A percentile compares a stretch with the other conserved stretches of the same genome.
phyloP scores from a whole-genome alignment of 2,113 vertebrate genomes.

The Dasyurus viverrinus region DNA sequence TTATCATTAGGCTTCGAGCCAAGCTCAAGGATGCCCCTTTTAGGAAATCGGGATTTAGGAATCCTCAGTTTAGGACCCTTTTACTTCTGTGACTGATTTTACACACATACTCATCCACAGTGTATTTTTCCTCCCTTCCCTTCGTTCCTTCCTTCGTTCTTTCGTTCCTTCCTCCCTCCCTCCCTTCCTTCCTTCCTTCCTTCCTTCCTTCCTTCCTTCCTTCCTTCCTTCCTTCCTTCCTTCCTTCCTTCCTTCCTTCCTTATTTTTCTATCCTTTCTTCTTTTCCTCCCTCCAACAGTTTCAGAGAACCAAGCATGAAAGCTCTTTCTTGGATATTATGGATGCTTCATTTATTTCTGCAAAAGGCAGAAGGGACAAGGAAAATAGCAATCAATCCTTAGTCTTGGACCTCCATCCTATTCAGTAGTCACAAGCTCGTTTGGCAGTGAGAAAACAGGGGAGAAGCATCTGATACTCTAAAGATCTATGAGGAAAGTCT shows the following conservation, averaged over 20 bases:
- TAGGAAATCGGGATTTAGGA: too few species aligned
- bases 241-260: not conserved
- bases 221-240: too few species aligned
- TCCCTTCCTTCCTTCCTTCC: too few species aligned
- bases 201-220: too few species aligned
- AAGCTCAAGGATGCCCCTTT: too few species aligned
- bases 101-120: too few species aligned
- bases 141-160: too few species aligned
- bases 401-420: conserved; percentile 59
- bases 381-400: conserved; percentile 58
- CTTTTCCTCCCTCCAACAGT: conserved; percentile 54
- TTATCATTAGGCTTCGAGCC: too few species aligned
- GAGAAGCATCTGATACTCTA: not conserved
- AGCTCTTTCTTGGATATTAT: conserved; percentile 80
- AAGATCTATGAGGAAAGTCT: not conserved
- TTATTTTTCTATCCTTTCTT: too few species aligned
- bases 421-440: conserved; percentile 66
- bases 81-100: too few species aligned
- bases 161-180: not conserved
- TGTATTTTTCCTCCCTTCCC: too few species aligned
- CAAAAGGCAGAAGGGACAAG: conserved; percentile 66
- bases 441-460: conserved; percentile 52
- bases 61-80: too few species aligned
- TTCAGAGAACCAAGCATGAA: conserved; percentile 79
- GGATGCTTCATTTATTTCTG: conserved; percentile 77